Conservation (phyloP, 1,140 invertebrate species). For the Macrobrachium nipponense region DNA sequence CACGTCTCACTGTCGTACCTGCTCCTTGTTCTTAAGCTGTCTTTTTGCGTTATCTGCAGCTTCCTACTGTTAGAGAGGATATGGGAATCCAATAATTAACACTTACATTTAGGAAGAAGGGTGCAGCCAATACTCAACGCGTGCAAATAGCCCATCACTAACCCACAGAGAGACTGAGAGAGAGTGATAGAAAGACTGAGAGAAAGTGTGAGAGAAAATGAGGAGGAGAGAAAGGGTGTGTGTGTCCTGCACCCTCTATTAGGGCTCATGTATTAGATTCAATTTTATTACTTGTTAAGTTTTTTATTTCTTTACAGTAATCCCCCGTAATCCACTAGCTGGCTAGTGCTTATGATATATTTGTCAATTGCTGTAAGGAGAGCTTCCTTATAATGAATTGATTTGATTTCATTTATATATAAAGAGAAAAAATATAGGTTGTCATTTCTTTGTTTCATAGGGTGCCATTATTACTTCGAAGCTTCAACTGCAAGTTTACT, state of each 20-base stretch:
- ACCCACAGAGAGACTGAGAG: constrained; percentile 21
- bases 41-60: constrained; percentile 55
- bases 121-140: constrained; percentile 60
- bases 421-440: constrained; percentile 1
- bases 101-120: constrained; percentile 46
- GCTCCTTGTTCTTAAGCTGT: constrained; percentile 60
- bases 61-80: constrained; percentile 57
- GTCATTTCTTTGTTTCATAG: constrained; percentile 19
- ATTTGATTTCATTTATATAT: no score
- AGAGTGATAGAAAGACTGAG: no score
- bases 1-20: constrained; percentile 61
- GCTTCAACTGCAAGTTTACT: background rate
- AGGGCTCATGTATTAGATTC: constrained; percentile 28
- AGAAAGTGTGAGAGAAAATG: no score
- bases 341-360: constrained; percentile 46
- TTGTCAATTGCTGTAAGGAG: background rate
- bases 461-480: constrained; percentile 27
- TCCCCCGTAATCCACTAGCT: constrained; percentile 36
- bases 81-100: constrained; percentile 60
- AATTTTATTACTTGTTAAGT: constrained; percentile 29
- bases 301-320: constrained; percentile 34
- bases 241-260: constrained; percentile 24
- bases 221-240: background rate
- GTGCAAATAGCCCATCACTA: constrained; percentile 51
- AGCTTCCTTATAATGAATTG: background rate